Percentiles rank a stretch among this genome's conserved stretches.
Evolutionary conservation across 2,888 invertebrate species (phyloP).

Genomic region (Strigamia crassipes): DNA sequence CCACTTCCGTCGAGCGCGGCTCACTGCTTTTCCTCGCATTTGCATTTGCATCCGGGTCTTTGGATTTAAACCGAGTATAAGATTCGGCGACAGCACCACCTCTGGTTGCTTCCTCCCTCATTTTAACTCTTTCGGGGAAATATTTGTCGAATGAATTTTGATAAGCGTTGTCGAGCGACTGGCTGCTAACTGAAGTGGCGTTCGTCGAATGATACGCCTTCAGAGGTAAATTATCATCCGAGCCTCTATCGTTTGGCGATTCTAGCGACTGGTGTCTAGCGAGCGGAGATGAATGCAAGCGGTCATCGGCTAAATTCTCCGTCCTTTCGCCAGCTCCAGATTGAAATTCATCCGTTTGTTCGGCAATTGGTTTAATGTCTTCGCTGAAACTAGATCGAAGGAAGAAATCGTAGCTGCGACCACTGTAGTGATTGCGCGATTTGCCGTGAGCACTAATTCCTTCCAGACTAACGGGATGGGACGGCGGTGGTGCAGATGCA

Average conservation of each 20-base stretch:
- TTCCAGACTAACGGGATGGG: slow-evolving; percentile 54
- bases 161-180: slow-evolving; percentile 51
- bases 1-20: slow-evolving; percentile 47
- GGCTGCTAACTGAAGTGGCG: slow-evolving; percentile 50
- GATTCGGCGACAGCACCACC: neutral
- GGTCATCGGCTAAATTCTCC: slow-evolving; percentile 51
- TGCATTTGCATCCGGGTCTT: neutral
- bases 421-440: slow-evolving; percentile 33
- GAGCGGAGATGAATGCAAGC: slow-evolving; percentile 48
- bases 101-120: neutral
- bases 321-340: slow-evolving; percentile 62
- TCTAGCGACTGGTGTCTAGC: slow-evolving; percentile 52
- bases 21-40: slow-evolving; percentile 43
- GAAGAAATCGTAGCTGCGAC: slow-evolving; percentile 51
- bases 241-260: slow-evolving; percentile 46
- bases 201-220: neutral
- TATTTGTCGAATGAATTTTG: slow-evolving; percentile 48
- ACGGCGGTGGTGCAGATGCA: slow-evolving; percentile 52
- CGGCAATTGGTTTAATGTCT: slow-evolving; percentile 81
- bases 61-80: neutral
- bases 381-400: slow-evolving; percentile 66
- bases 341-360: slow-evolving; percentile 79
- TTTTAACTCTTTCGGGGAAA: slow-evolving; percentile 33
- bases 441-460: slow-evolving; percentile 52
- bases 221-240: neutral